Evolutionary conservation across 2,888 invertebrate genomes (phyloP).

Genomic region (Oconnorella tubifera): DNA sequence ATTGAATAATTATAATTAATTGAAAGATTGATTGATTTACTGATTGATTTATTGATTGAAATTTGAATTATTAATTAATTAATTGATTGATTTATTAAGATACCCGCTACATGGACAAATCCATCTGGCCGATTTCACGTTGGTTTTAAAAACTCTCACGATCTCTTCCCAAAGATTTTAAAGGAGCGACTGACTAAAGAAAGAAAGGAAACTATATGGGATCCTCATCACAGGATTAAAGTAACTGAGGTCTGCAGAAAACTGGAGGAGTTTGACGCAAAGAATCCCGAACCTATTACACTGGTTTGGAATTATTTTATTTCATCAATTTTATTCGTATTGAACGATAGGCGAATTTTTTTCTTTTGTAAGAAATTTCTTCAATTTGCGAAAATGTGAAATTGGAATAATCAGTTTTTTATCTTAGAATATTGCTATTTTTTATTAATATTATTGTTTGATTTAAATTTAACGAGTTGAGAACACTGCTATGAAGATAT

Average conservation of each 20-base stretch:
- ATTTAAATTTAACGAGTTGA: no score
- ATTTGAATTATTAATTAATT: no score
- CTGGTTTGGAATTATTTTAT: no score
- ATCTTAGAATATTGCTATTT: not conserved
- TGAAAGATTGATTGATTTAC: no score
- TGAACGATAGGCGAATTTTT: no score
- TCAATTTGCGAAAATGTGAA: no score
- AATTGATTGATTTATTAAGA: constrained; percentile 63
- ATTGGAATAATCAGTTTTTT: not conserved
- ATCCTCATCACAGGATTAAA: constrained; percentile 73
- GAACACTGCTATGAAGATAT: no score
- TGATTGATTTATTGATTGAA: no score
- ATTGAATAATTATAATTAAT: no score
- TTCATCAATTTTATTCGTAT: no score
- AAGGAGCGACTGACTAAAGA: constrained; percentile 74
- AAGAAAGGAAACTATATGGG: constrained; percentile 78
- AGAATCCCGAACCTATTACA: constrained; percentile 15
- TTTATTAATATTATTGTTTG: no score
- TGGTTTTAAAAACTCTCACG: constrained; percentile 79
- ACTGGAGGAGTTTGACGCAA: constrained; percentile 19
- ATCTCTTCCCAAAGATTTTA: constrained; percentile 79
- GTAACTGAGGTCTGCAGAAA: constrained; percentile 69
- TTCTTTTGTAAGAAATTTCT: no score
- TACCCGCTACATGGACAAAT: constrained; percentile 78
- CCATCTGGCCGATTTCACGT: constrained; percentile 79